Conservation (phyloP, 37 sponge, comb jelly and placozoan species). For the Crambe crambe region DNA sequence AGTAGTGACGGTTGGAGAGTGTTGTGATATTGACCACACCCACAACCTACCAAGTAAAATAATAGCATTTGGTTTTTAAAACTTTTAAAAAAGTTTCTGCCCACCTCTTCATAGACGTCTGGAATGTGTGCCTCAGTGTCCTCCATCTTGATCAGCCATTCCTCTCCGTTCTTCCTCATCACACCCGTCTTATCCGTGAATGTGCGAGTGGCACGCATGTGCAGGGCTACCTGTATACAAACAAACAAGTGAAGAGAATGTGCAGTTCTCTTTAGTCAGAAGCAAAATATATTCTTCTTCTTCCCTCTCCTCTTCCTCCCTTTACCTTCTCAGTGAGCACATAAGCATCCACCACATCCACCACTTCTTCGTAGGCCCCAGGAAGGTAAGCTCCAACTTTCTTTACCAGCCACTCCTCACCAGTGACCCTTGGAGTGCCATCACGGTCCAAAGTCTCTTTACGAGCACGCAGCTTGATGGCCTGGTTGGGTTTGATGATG, state of each 20-base stretch:
- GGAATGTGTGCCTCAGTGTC: conserved; percentile 99
- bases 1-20: conserved; percentile 96
- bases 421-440: conserved; percentile 91
- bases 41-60: conserved; percentile 23
- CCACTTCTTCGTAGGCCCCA: conserved; percentile 98
- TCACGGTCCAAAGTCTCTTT: conserved; percentile 94
- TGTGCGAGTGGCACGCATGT: conserved; percentile 92
- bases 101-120: conserved; percentile 96
- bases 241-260: neutral
- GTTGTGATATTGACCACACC: conserved; percentile 92
- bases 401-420: conserved; percentile 99
- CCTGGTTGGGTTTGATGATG: conserved; percentile 97
- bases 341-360: conserved; percentile 93
- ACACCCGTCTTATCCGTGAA: conserved; percentile 83
- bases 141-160: conserved; percentile 98
- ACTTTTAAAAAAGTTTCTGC: too few species aligned
- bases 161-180: conserved; percentile 96
- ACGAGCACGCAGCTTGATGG: conserved; percentile 94
- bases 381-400: conserved; percentile 99
- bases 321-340: conserved; percentile 97
- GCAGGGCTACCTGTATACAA: conserved; percentile 93
- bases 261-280: neutral
- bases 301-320: too few species aligned
- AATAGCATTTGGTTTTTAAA: neutral
- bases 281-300: neutral